Base-by-base conservation (phyloP, 2,888 invertebrate genomes). In the Pseudeuparius sepicola region DNA sequence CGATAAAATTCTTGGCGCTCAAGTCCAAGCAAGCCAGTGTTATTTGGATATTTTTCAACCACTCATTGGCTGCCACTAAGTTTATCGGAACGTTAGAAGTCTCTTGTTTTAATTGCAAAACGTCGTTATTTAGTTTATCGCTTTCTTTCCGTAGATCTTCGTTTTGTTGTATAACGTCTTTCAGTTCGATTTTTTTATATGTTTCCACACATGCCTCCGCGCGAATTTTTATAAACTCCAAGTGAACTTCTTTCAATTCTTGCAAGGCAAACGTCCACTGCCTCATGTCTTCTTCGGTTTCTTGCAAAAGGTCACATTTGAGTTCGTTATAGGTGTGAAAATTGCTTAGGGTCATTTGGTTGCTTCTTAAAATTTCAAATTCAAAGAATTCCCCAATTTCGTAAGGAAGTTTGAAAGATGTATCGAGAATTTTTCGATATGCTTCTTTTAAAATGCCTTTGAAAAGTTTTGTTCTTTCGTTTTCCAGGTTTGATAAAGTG, bases 301-400 rank as follows among this genome's bases (percentile, higher is more conserved):
- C 49, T 4, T 53, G 30, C 28, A 51, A 43, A 5, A 59, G 37
- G 4, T 50, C 41, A 10, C 33, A 15, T 13, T 54, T 41, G 9
- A 59, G 29, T 31, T 57, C 53, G 4, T 43, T 33, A 40, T 54
- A 57, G 28, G 42, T 46, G 29, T 53, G 41, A 17, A 52, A 49
- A 43, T 59, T 59, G 30, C 45, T 52, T 24, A 59, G 34, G 10
- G 54, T 49, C 4, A 55, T 51, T 50, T 58, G 49, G 40, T 60
- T 60, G 3, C 43, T 15, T 52, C 48, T 56, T 58, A 36, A 29
- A 53, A 60, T 48, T 46, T 59, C 52, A 2, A 51, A 33, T 42
- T 57, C 55, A 31, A 60, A 56, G 36, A 46, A 51, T 37, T 51
- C 44, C 33, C 59, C 55, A 15, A 55, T 33, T 41, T 55, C 50